A percentile compares a stretch with the other conserved stretches of the same genome.
Conservation (phyloP, 2,113 vertebrate genomes). For the Trachemys scripta region DNA sequence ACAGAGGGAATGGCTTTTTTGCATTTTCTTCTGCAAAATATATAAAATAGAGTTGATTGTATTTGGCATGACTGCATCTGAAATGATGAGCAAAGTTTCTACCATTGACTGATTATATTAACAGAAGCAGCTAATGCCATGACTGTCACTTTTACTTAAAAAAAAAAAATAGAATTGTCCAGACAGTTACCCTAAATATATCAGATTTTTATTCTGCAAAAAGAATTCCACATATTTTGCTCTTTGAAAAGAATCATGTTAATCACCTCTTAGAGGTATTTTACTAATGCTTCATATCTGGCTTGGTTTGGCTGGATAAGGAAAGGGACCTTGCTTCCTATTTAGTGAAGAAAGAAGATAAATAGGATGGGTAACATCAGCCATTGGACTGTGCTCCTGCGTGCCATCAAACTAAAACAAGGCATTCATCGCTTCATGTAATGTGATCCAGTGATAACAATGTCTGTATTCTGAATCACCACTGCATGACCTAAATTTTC, state of each 20-base stretch:
- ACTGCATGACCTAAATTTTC: neutral
- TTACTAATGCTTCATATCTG: neutral
- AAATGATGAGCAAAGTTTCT: constrained; percentile 18
- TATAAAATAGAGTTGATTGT: neutral
- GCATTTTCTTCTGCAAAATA: neutral
- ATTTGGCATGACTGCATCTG: neutral
- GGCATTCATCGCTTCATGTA: neutral
- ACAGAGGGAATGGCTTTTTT: constrained; percentile 29
- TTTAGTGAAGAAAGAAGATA: neutral
- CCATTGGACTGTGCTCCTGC: neutral
- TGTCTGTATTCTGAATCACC: neutral
- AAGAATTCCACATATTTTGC: neutral
- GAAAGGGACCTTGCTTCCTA: neutral
- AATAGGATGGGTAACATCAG: rapidly evolving
- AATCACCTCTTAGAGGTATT: neutral
- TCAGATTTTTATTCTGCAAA: neutral
- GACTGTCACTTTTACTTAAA: neutral
- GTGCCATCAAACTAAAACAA: neutral
- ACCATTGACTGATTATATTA: neutral
- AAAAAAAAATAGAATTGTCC: neutral
- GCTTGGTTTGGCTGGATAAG: neutral
- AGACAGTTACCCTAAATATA: neutral
- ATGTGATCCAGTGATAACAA: neutral
- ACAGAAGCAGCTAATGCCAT: neutral
- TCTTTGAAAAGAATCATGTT: neutral